Evolutionary conservation across 1,140 invertebrate genomes (phyloP).

Genomic region (Brachionus koreanus): DNA sequence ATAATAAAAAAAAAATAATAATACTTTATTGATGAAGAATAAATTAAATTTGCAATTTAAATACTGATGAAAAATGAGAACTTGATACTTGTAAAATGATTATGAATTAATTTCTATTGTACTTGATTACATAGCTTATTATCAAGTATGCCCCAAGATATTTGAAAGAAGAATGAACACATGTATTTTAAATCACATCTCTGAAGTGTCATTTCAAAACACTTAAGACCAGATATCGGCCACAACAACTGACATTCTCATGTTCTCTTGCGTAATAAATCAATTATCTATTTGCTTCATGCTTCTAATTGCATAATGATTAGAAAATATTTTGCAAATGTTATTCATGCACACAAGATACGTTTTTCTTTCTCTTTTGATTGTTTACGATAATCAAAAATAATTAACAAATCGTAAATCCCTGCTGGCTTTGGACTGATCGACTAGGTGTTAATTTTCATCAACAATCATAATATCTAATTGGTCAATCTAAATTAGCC

Average conservation of each 20-base stretch:
- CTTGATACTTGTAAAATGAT: not conserved
- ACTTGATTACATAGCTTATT: not conserved
- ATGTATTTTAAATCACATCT: not conserved
- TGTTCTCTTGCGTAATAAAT: not conserved
- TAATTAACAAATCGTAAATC: not conserved
- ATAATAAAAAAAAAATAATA: too few species aligned
- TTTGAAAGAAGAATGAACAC: not conserved
- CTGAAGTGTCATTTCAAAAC: not conserved
- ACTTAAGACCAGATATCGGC: not conserved
- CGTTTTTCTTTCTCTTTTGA: not conserved
- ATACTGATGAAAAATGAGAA: too few species aligned
- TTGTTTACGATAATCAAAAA: not conserved
- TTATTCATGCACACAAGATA: not conserved
- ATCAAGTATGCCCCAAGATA: not conserved
- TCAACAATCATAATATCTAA: not conserved
- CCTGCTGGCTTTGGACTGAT: not conserved
- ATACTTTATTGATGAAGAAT: too few species aligned
- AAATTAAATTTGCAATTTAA: too few species aligned
- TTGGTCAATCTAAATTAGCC: not conserved
- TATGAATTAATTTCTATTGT: not conserved
- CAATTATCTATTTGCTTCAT: constrained; percentile 4
- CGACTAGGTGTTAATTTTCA: not conserved
- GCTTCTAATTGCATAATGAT: not conserved
- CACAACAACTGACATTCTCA: not conserved
- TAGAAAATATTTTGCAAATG: not conserved